Conservation (phyloP, 2,888 invertebrate species). For the Chrysodeixis includens region DNA sequence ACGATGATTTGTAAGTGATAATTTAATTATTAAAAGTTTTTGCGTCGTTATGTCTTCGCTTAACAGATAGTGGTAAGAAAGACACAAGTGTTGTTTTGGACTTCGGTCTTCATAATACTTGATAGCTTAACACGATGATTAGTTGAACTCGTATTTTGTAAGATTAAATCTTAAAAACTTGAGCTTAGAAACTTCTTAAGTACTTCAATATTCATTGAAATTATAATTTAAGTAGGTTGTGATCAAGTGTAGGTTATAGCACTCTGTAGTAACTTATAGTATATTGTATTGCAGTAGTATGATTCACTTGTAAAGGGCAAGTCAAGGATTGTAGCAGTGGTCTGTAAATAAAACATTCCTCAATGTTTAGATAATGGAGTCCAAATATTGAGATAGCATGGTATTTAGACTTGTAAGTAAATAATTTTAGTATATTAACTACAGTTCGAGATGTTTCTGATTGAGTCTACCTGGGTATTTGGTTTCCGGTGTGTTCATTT, state of each 20-base stretch:
- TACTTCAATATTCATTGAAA: too few relatives aligned
- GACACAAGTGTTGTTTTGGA: not conserved
- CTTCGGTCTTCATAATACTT: not conserved
- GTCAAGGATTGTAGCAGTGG: not conserved
- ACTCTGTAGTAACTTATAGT: not conserved
- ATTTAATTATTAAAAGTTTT: slow-evolving; percentile 29
- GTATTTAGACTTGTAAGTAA: not conserved
- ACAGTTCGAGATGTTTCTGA: not conserved
- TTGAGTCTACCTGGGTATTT: too few relatives aligned
- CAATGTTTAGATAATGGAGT: not conserved
- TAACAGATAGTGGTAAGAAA: not conserved
- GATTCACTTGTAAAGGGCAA: not conserved
- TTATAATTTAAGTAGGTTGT: not conserved
- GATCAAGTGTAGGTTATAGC: not conserved
- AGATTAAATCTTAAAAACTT: not conserved
- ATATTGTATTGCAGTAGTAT: not conserved
- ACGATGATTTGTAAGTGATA: slow-evolving; percentile 84
- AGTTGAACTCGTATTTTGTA: not conserved
- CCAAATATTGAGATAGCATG: not conserved
- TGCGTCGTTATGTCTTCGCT: slow-evolving; percentile 20
- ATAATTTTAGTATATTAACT: not conserved
- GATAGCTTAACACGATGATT: not conserved
- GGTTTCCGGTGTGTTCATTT: too few relatives aligned
- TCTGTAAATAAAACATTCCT: not conserved
- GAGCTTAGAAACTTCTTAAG: not conserved